These are phyloP conservation scores for Hippotragus niger DNA, from an alignment of 2,113 vertebrate genomes.

Conservation along the genomic window DNA sequence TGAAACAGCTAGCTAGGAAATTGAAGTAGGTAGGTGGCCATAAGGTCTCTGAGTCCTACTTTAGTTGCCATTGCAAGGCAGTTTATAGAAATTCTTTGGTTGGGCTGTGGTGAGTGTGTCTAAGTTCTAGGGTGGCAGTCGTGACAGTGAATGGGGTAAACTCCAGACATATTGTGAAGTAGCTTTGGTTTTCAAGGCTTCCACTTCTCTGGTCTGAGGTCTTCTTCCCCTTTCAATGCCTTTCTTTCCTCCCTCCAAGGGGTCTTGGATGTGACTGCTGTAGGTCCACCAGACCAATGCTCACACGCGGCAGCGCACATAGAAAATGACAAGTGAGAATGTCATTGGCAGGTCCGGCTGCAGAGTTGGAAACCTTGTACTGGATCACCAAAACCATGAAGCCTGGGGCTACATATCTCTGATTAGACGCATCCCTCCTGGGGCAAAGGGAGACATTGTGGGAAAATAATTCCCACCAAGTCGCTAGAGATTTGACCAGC, in stretches of 20 bases:
- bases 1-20: neutral
- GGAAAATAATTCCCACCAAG: neutral
- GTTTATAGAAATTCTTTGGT: neutral
- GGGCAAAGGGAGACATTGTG: neutral
- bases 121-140: neutral
- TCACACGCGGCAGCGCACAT: too few relatives aligned
- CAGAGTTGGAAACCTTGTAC: neutral
- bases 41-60: neutral
- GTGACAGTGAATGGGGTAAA: neutral
- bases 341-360: neutral
- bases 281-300: neutral
- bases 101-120: neutral
- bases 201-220: neutral
- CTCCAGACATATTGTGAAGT: neutral
- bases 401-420: neutral
- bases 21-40: neutral
- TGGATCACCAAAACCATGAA: neutral
- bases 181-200: neutral
- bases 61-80: neutral
- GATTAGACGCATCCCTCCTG: neutral
- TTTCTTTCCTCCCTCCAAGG: neutral
- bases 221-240: neutral
- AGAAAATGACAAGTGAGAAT: neutral
- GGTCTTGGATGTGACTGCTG: neutral
- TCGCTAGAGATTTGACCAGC: neutral